Percentiles rank a stretch among this genome's conserved stretches.
These are phyloP conservation scores for Phengaris arion DNA, from an alignment of 2,888 invertebrate genomes.

Conservation along the genomic window DNA sequence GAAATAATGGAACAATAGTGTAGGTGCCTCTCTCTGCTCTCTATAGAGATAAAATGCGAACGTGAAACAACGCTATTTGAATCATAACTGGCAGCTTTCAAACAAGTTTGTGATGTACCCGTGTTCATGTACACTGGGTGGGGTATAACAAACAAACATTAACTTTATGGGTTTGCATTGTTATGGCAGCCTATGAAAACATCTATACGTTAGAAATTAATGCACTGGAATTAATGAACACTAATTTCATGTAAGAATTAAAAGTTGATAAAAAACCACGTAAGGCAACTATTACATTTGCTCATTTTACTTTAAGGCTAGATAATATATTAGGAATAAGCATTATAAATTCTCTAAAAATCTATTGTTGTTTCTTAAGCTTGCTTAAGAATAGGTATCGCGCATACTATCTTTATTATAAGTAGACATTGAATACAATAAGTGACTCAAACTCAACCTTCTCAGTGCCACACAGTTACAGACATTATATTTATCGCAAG, in stretches of 20 bases:
- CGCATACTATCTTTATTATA: neutral
- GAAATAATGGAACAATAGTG: conserved; percentile 28
- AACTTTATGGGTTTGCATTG: conserved; percentile 6
- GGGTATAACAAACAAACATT: conserved; percentile 12
- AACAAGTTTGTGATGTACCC: conserved; percentile 26
- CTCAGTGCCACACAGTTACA: neutral
- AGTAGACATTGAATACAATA: neutral
- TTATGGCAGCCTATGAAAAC: conserved; percentile 6
- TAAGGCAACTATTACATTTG: too few relatives aligned
- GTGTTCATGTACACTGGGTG: conserved; percentile 23
- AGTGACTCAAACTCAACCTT: conserved; percentile 2
- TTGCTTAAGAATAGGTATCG: neutral
- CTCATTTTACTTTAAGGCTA: too few relatives aligned
- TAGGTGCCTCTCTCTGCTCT: conserved; percentile 26
- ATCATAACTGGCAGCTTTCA: conserved; percentile 27
- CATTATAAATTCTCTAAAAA: too few relatives aligned
- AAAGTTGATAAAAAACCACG: neutral
- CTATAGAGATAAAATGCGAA: conserved; percentile 19
- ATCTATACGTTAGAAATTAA: conserved; percentile 8
- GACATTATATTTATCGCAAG: neutral
- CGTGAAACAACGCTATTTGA: conserved; percentile 16
- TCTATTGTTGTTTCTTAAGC: too few relatives aligned
- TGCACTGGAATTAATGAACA: neutral
- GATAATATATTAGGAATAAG: too few relatives aligned
- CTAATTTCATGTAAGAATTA: neutral